Conservation (phyloP, 2,888 invertebrate species). For the Dynastes maya region DNA sequence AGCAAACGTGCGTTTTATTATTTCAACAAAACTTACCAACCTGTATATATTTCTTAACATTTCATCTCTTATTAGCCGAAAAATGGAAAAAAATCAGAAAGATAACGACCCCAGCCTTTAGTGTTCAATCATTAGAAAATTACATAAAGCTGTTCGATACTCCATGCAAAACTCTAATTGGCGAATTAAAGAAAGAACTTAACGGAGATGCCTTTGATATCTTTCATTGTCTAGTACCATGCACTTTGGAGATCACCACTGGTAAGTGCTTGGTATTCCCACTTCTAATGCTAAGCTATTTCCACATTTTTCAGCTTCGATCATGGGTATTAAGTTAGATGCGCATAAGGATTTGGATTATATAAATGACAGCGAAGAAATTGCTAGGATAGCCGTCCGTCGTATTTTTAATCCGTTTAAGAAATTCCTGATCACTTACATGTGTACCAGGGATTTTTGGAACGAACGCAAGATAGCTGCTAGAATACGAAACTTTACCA, state of each 20-base stretch:
- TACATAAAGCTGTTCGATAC: slow-evolving; percentile 65
- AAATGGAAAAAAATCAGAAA: slow-evolving; percentile 67
- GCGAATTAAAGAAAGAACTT: slow-evolving; percentile 26
- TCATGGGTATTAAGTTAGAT: slow-evolving; percentile 85
- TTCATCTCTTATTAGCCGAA: slow-evolving; percentile 54
- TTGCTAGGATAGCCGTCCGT: slow-evolving; percentile 61
- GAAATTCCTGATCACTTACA: slow-evolving; percentile 71
- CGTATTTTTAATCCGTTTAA: slow-evolving; percentile 69
- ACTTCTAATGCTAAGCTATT: neutral
- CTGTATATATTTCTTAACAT: slow-evolving; percentile 58
- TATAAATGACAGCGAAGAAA: slow-evolving; percentile 80
- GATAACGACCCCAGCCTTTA: slow-evolving; percentile 69
- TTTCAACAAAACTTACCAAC: neutral
- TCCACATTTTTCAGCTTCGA: slow-evolving; percentile 66
- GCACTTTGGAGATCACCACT: slow-evolving; percentile 52
- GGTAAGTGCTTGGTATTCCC: slow-evolving; percentile 38
- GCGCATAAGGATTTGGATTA: slow-evolving; percentile 84
- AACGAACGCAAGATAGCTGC: slow-evolving; percentile 71
- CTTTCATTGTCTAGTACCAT: slow-evolving; percentile 45
- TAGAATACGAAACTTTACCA: slow-evolving; percentile 73
- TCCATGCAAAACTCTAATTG: slow-evolving; percentile 16
- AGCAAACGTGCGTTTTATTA: slow-evolving; percentile 57
- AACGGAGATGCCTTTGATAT: slow-evolving; percentile 60
- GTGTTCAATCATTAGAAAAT: slow-evolving; percentile 67
- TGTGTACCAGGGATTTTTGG: slow-evolving; percentile 74